phyloP scores from a whole-genome alignment of 2,113 vertebrate species.

The Beaufortia kweichowensis region DNA sequence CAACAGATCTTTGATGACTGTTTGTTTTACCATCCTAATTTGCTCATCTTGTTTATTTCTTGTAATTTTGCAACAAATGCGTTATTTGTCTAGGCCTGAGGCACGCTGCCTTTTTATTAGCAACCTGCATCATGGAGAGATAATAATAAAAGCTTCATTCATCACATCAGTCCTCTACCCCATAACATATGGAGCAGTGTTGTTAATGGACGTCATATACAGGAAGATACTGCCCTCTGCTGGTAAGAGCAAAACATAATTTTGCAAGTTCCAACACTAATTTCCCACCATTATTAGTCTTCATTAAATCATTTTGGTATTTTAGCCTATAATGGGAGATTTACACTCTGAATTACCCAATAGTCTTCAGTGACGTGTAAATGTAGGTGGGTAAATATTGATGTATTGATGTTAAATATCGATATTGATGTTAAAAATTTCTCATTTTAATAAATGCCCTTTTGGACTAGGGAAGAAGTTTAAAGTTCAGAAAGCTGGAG shows the following conservation, averaged over 20 bases:
- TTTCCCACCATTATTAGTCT: neutral
- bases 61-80: conserved; percentile 68
- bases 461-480: no score
- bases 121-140: conserved; percentile 57
- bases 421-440: no score
- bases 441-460: no score
- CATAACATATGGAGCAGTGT: neutral
- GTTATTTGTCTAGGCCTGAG: conserved; percentile 58
- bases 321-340: no score
- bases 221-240: conserved; percentile 44
- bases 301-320: no score
- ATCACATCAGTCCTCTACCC: conserved; percentile 1
- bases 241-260: neutral
- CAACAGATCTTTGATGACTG: conserved; percentile 61
- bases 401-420: no score
- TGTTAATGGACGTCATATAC: neutral
- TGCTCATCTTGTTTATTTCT: conserved; percentile 68
- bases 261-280: neutral
- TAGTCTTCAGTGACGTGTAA: no score
- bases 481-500: no score
- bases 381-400: no score
- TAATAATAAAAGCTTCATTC: conserved; percentile 61
- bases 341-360: neutral
- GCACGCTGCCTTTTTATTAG: conserved; percentile 67
- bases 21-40: conserved; percentile 69